Evolutionary conservation across 2,113 vertebrate species (phyloP), one percentile per base, ranked within the genome.

Genomic region (Tychaedon coryphoeus): DNA sequence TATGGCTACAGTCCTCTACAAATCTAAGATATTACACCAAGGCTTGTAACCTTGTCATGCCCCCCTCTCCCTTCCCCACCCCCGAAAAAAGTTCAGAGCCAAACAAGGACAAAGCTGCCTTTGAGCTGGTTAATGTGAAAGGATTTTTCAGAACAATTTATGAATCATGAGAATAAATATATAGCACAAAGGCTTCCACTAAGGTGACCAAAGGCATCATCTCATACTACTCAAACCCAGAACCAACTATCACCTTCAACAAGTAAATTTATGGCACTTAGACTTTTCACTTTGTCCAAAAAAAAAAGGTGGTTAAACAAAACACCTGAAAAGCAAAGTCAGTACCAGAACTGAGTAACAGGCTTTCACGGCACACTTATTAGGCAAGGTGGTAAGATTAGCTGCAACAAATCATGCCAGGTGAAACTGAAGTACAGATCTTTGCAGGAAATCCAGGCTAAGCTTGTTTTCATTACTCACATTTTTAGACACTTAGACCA

Each of bases 1-100:
- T 8, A 45, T 3, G 22, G 12, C 22, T 54, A 79, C 4, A 53
- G 14, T 45, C 11, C 26, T 47, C 38, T 56, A 36, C 8, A 71
- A 42, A 7, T 28, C 51, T 38, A 62, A 81, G 90, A 67, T 9
- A 60, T 18, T 62, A 58, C 16, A 56, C 17, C 31, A 67, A 47
- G 31, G 25, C 6, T 61, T 42, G 12, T 29, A 86, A 74, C 1
- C 3, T 4, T 34, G 25, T 51, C 18, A 29, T 28, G 15, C 0
- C 1, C 3, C 3, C 1, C 10, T 12, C 1, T 1, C 9, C 29
- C 5, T 14, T 0, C 0, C 5, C 29, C 2, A 0, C 5, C 4
- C 13, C 23, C 5, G 2, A 25, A 42, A 66, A 67, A 51, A 15
- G 3, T 26, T 66, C 28, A 53, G 33, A 86, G 26, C 7, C 38